Base-by-base conservation (phyloP, 2,113 vertebrate species). In the Oophaga pumilio region DNA sequence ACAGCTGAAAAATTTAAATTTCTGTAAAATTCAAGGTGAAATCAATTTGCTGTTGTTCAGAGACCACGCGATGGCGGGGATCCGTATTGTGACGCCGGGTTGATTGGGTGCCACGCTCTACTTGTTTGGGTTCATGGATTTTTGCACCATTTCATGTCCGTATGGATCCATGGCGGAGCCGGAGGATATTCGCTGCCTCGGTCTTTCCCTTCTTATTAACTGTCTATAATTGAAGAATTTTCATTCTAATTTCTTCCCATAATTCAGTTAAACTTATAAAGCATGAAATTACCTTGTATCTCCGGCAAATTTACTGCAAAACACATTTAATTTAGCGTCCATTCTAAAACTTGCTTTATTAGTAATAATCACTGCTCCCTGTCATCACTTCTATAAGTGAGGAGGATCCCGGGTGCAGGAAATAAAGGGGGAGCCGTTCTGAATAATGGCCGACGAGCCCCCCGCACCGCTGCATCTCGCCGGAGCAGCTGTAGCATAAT, bases 311-410 rank as follows among this genome's bases (percentile, higher is more conserved):
- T 91, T 91, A 90, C 84, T 87, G 26, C 79, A 57, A 14, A 87
- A 90, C 53, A 76, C 69, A 82, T 82, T 69, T 83, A 11, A 76
- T 56, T 87, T 82, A 89, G 77, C 88, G 84, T 90, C 82, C 88
- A 85, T 88, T 87, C 49, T 85, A 92, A 91, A 88, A 89, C 92
- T 89, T 88, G 83, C 22, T 88, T 87, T 73, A 85, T 87, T 89
- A n/a, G 5, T 89, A 57, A 84, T 90, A 86, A 87, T 91, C 90
- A 89, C 26, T 18, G 53, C 80, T 91, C 78, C 91, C 24, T 53
- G n/a, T 87, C 28, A 84, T 91, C 79, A 89, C 33, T n/a, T 1
- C 9, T 4, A 49, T 59, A 56, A 59, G 53, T n/a, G 33, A 78
- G 68, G 66, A 82, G 66, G 85, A 24, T 50, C 53, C 28, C 53